Evolutionary conservation across 2,888 invertebrate species (phyloP).

Genomic region (Lacanobia wlatinum): DNA sequence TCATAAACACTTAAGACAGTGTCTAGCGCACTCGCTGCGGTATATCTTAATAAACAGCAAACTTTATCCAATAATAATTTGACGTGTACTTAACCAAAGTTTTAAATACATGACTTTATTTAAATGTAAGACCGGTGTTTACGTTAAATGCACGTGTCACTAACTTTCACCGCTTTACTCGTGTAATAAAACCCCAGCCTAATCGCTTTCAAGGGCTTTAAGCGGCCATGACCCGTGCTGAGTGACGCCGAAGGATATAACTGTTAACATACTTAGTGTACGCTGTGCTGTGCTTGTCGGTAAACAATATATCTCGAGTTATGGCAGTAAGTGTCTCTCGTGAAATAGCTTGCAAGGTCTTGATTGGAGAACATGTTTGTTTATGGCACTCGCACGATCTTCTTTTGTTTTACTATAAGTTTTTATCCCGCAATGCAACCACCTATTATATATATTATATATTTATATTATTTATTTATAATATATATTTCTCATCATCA

Average conservation of each 20-base stretch:
- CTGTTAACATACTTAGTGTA: conserved; percentile 68
- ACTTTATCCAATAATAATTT: conserved; percentile 56
- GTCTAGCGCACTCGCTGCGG: conserved; percentile 26
- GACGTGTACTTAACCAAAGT: conserved; percentile 48
- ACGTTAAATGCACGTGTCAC: conserved; percentile 71
- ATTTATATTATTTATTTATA: too few species aligned
- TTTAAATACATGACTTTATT: conserved; percentile 68
- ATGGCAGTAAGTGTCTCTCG: conserved; percentile 1
- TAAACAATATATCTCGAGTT: conserved; percentile 45
- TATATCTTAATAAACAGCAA: conserved; percentile 45
- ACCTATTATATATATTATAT: too few species aligned
- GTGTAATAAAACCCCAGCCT: conserved; percentile 80
- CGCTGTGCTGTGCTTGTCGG: conserved; percentile 49
- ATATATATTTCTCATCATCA: neutral
- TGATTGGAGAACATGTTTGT: conserved; percentile 15
- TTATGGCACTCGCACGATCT: neutral
- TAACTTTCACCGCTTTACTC: conserved; percentile 79
- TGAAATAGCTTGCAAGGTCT: neutral
- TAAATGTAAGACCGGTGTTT: conserved; percentile 70
- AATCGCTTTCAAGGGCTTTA: conserved; percentile 89
- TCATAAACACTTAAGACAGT: conserved; percentile 37
- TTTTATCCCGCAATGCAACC: neutral
- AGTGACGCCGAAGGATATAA: conserved; percentile 77
- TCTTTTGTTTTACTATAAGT: conserved; percentile 1
- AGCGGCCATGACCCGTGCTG: conserved; percentile 89